Evolutionary conservation across 2,888 invertebrate species (phyloP), one percentile per base, ranked within the genome.

Genomic region (Cerceris rybyensis): DNA sequence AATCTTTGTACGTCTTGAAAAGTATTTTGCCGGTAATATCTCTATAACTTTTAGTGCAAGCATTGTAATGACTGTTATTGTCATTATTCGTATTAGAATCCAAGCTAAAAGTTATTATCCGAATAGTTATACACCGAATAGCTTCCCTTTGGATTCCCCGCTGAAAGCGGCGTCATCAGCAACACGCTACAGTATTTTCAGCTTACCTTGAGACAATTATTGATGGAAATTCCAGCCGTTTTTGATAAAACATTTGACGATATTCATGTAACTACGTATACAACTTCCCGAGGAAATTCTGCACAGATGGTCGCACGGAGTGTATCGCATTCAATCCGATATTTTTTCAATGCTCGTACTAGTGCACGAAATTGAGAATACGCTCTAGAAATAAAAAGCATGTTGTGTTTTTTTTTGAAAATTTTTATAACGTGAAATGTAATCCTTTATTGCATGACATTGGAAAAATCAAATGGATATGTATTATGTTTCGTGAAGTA

Each of bases 21-120:
- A 14, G 39, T 16, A 55, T 76, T 64, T 41, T 39, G 59, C 46
- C 13, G 46, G 6, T 2, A n/a, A 13, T 42, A 65, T 71, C 71
- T 52, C 50, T 60, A 71, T 76, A 78, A 49, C 59, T 78, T 71
- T 43, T 68, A 54, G 65, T 78, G 60, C 46, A 11, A 42, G n/a
- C 42, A 46, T 71, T 14, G 55, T 60, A 68, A 76, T 55, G 64
- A 76, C 54, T 17, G 43, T 16, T 16, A 42, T 28, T n/a, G 49
- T 66, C 46, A 68, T 78, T 78, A 68, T 61, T 39, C 28, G 11
- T 11, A 43, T 13, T 50, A 49, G 39, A 63, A 50, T 50, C 41
- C 52, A 57, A 14, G 6, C 41, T 50, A 58, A 54, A 77, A 78
- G 67, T 76, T 71, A 77, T 71, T 42, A 57, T 65, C 13, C 14